These are phyloP conservation scores for Fulica atra DNA, from an alignment of 2,113 vertebrate genomes.

Conservation along the genomic window DNA sequence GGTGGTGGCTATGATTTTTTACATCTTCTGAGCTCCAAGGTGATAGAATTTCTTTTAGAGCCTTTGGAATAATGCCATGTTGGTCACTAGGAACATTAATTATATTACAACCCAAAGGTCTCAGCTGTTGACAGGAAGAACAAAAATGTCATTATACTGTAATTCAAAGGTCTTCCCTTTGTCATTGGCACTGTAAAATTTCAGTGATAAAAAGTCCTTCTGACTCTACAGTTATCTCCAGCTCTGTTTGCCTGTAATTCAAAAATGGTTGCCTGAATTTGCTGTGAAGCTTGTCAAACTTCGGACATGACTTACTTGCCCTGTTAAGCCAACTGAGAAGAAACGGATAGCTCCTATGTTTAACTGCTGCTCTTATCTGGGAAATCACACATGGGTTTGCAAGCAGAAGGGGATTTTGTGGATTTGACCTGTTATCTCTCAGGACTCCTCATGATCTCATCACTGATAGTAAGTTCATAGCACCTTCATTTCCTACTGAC, in stretches of 20 bases:
- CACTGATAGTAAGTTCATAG: background rate
- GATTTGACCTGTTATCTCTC: background rate
- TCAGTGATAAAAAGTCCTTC: background rate
- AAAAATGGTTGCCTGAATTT: background rate
- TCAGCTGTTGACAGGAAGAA: conserved; percentile 76
- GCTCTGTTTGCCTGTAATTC: background rate
- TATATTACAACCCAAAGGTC: conserved; percentile 88
- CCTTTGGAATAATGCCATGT: conserved; percentile 87
- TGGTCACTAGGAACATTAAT: conserved; percentile 88
- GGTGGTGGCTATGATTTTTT: conserved; percentile 58
- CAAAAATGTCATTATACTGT: background rate
- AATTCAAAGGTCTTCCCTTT: background rate
- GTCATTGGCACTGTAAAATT: background rate
- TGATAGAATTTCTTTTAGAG: conserved; percentile 82
- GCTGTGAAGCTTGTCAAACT: background rate
- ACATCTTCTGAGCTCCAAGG: conserved; percentile 84
- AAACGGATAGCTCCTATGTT: background rate
- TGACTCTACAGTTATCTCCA: background rate
- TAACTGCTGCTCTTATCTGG: background rate
- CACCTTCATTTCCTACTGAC: background rate
- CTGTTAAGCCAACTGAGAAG: background rate
- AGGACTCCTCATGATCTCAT: background rate
- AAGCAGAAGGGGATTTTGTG: background rate
- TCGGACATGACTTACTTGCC: background rate
- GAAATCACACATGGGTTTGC: background rate